A percentile compares a stretch with the other conserved stretches of the same genome.
Evolutionary conservation across 2,888 invertebrate species (phyloP).

Genomic region (Megastigmus dorsalis): DNA sequence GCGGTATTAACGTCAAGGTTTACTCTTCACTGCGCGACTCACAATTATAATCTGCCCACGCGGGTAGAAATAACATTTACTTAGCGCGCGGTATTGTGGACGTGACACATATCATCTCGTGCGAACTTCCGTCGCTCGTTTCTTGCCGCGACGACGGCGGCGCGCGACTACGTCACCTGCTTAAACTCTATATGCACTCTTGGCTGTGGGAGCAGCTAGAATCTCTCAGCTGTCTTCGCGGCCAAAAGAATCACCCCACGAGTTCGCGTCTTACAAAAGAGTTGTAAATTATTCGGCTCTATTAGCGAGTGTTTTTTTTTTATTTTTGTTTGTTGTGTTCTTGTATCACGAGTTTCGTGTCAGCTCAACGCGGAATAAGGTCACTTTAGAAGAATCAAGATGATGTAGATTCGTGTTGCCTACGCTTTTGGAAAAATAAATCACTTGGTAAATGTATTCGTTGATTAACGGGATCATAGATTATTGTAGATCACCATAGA

Average conservation of each 20-base stretch:
- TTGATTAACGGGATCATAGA: too few species aligned
- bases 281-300: constrained; percentile 12
- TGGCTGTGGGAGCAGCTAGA: too few species aligned
- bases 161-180: constrained; percentile 58
- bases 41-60: constrained; percentile 19
- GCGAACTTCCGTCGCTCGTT: constrained; percentile 66
- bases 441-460: neutral
- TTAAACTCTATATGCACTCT: constrained; percentile 67
- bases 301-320: neutral
- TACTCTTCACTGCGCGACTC: neutral
- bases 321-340: too few species aligned
- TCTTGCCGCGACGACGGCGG: constrained; percentile 60
- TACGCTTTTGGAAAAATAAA: neutral
- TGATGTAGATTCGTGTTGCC: neutral
- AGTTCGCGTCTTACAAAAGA: too few species aligned
- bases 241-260: constrained; percentile 9
- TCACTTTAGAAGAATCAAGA: too few species aligned
- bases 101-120: constrained; percentile 72
- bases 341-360: too few species aligned
- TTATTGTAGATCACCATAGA: too few species aligned
- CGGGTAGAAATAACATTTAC: constrained; percentile 34
- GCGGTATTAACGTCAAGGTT: neutral
- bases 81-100: constrained; percentile 64
- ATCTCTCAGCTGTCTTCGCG: too few species aligned
- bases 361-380: too few species aligned